Evolutionary conservation across 2,797 vertebrate genomes (phyloP).

Genomic region (Leucoraja ocellata): DNA sequence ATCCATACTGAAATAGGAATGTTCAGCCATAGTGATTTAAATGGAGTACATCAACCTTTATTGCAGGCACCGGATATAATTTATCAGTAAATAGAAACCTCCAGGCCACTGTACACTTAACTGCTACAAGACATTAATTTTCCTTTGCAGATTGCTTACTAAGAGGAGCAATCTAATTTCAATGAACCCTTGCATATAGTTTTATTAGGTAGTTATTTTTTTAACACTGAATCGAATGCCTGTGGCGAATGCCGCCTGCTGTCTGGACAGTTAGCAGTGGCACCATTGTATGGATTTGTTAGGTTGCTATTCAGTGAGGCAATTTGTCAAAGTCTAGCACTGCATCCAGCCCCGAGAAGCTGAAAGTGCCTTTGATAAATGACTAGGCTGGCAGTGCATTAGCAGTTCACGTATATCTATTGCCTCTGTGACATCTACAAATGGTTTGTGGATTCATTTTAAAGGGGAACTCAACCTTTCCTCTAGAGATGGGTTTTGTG

Average conservation of each 20-base stretch:
- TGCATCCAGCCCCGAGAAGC: neutral
- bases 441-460: slow-evolving; percentile 36
- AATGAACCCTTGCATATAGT: slow-evolving; percentile 37
- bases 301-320: slow-evolving; percentile 33
- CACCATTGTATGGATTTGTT: slow-evolving; percentile 39
- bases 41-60: slow-evolving; percentile 36
- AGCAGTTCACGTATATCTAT: slow-evolving; percentile 35
- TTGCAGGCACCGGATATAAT: slow-evolving; percentile 33
- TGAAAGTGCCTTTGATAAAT: slow-evolving; percentile 38
- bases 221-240: slow-evolving; percentile 36
- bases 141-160: slow-evolving; percentile 36
- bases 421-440: slow-evolving; percentile 34
- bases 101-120: slow-evolving; percentile 35
- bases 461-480: slow-evolving; percentile 31
- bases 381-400: slow-evolving; percentile 24
- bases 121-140: slow-evolving; percentile 38
- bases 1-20: slow-evolving; percentile 27
- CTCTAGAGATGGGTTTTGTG: slow-evolving; percentile 21
- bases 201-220: slow-evolving; percentile 39
- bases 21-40: slow-evolving; percentile 36
- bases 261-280: slow-evolving; percentile 26
- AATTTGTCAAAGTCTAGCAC: slow-evolving; percentile 32
- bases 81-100: slow-evolving; percentile 38
- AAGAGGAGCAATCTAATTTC: slow-evolving; percentile 37
- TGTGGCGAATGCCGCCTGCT: slow-evolving; percentile 14